Percentiles rank a stretch among this genome's conserved stretches.
These are phyloP conservation scores for Daubentonia madagascariensis DNA, from an alignment of 2,113 vertebrate genomes.

Conservation along the genomic window DNA sequence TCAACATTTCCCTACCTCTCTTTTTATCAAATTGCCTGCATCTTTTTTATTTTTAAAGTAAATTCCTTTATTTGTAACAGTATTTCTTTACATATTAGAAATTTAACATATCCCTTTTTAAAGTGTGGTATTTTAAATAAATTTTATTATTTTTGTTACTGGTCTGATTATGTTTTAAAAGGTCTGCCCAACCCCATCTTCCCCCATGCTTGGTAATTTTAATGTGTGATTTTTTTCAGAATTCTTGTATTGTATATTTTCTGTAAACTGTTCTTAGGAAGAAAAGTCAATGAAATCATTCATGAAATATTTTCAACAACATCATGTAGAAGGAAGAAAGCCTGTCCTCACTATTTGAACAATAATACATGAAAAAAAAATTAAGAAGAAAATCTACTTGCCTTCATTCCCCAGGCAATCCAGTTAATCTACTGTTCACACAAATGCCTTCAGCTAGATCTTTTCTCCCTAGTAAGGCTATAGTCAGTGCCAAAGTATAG, in stretches of 20 bases:
- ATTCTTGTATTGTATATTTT: background rate
- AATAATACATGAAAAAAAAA: constrained; percentile 39
- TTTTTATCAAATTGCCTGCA: background rate
- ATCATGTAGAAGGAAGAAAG: background rate
- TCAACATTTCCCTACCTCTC: background rate
- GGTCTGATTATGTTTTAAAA: background rate
- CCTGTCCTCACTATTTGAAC: background rate
- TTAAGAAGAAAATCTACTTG: constrained; percentile 27
- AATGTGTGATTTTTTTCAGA: background rate
- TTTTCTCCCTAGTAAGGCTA: background rate
- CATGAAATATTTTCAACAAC: background rate
- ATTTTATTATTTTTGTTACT: background rate
- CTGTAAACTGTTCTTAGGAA: background rate
- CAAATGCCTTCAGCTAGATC: background rate
- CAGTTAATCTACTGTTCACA: constrained; percentile 20
- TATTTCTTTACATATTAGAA: background rate
- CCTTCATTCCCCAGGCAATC: constrained; percentile 1
- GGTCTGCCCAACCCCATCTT: background rate
- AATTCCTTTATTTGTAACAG: background rate
- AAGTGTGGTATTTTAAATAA: background rate
- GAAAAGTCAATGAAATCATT: constrained; percentile 17
- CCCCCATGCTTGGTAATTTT: background rate
- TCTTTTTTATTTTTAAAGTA: background rate
- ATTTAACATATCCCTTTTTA: background rate
- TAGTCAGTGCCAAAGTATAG: background rate